phyloP scores from a whole-genome alignment of 2,797 vertebrate genomes.

The Hozukius guyotensis region DNA sequence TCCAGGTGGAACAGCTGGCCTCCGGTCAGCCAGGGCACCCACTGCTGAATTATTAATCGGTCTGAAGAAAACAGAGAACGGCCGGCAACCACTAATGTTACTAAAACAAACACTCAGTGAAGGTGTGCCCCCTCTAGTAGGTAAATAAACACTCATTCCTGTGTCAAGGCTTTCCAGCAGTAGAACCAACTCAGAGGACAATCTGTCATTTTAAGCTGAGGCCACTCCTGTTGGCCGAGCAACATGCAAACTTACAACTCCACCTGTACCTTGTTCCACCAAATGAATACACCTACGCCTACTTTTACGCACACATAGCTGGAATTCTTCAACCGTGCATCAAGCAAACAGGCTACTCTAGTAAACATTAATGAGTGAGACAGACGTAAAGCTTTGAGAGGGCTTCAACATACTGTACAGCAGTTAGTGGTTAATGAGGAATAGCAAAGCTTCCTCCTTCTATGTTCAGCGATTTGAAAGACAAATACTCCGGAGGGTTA shows the following conservation, averaged over 20 bases:
- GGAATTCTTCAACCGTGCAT: conserved; percentile 6
- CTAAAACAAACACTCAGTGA: conserved; percentile 43
- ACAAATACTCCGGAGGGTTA: conserved; percentile 51
- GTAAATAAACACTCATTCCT: conserved; percentile 38
- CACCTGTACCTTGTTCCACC: background rate
- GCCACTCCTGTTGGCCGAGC: conserved; percentile 13
- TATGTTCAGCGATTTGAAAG: conserved; percentile 24
- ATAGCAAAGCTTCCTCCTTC: background rate
- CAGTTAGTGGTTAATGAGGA: conserved; percentile 10
- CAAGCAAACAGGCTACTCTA: background rate
- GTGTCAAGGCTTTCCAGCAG: background rate
- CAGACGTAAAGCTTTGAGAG: background rate
- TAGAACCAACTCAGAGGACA: background rate
- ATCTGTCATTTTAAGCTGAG: background rate
- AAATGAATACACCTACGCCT: background rate
- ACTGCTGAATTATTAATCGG: conserved; percentile 63
- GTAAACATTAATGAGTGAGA: background rate
- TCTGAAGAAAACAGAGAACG: background rate
- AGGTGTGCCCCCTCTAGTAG: conserved; percentile 43
- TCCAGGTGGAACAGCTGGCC: conserved; percentile 12
- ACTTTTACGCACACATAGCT: background rate
- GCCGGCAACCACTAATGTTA: conserved; percentile 19
- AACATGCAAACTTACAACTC: conserved; percentile 13
- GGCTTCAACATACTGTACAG: background rate
- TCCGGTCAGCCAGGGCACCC: conserved; percentile 1